Evolutionary conservation across 1,140 invertebrate species (phyloP).

Genomic region (Dinoponera quadriceps): DNA sequence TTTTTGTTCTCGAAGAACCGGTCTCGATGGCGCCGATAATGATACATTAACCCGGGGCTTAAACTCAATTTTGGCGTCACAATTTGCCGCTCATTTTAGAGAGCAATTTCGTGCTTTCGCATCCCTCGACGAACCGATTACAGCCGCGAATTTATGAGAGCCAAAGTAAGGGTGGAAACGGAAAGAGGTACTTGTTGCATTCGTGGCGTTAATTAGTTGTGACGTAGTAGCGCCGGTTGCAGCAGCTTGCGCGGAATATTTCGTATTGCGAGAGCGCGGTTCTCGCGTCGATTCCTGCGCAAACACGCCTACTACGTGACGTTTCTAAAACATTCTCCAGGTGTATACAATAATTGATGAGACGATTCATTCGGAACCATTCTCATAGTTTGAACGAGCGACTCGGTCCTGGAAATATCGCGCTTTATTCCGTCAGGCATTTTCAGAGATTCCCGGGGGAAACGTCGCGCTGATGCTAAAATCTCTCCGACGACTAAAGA

Average conservation of each 20-base stretch:
- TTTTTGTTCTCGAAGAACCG: constrained; percentile 30
- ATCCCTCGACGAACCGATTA: constrained; percentile 34
- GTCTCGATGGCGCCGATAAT: constrained; percentile 33
- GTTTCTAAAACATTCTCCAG: background rate
- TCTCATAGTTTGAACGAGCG: background rate
- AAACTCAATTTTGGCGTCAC: constrained; percentile 49
- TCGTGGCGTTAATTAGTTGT: constrained; percentile 35
- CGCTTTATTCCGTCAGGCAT: background rate
- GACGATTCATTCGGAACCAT: background rate
- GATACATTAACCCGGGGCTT: constrained; percentile 35
- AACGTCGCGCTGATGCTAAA: background rate
- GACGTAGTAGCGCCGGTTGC: background rate
- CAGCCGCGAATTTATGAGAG: constrained; percentile 41
- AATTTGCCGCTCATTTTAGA: constrained; percentile 50
- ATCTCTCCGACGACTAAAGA: background rate
- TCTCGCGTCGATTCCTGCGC: background rate
- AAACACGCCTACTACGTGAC: background rate
- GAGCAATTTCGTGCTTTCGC: constrained; percentile 42
- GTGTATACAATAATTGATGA: background rate
- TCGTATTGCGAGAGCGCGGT: background rate
- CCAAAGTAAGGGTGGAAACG: constrained; percentile 37
- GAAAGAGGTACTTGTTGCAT: constrained; percentile 50
- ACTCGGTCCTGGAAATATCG: background rate
- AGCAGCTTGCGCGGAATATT: constrained; percentile 1
- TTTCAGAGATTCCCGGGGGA: background rate